A percentile compares a stretch with the other conserved stretches of the same genome.
These are phyloP conservation scores for Phrynocephalus forsythii DNA, from an alignment of 2,797 vertebrate species.

Conservation along the genomic window DNA sequence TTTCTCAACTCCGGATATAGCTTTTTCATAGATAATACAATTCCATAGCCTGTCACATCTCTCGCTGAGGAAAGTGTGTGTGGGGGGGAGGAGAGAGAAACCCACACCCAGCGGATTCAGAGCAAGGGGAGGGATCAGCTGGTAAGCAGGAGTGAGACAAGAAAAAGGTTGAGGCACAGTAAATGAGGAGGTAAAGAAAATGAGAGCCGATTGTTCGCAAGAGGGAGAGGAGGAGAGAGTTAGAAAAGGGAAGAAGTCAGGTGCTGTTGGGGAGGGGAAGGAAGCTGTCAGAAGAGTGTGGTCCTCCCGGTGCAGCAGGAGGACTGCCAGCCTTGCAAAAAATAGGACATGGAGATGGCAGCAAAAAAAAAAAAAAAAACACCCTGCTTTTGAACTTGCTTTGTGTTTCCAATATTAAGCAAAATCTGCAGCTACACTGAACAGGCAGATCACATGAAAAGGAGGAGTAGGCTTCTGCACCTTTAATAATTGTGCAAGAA, in stretches of 20 bases:
- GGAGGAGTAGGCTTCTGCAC: too few relatives aligned
- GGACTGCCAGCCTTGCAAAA: not conserved
- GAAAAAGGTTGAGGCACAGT: constrained; percentile 67
- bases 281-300: not conserved
- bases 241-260: not conserved
- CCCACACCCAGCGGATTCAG: constrained; percentile 64
- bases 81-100: not conserved
- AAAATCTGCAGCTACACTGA: constrained; percentile 1
- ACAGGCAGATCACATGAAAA: not conserved
- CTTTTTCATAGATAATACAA: constrained; percentile 64
- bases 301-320: not conserved
- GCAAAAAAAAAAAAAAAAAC: not conserved
- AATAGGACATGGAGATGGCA: not conserved
- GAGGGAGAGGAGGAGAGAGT: not conserved
- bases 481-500: too few relatives aligned
- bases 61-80: constrained; percentile 54
- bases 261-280: not conserved
- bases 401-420: not conserved
- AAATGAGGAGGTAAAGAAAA: constrained; percentile 28
- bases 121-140: constrained; percentile 67
- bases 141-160: constrained; percentile 66
- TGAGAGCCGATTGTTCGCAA: constrained; percentile 29
- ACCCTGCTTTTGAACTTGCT: not conserved
- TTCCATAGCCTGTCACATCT: constrained; percentile 74
- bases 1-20: constrained; percentile 67